These are phyloP conservation scores for Machimus rusticus DNA, from an alignment of 2,888 invertebrate genomes.

Conservation along the genomic window DNA sequence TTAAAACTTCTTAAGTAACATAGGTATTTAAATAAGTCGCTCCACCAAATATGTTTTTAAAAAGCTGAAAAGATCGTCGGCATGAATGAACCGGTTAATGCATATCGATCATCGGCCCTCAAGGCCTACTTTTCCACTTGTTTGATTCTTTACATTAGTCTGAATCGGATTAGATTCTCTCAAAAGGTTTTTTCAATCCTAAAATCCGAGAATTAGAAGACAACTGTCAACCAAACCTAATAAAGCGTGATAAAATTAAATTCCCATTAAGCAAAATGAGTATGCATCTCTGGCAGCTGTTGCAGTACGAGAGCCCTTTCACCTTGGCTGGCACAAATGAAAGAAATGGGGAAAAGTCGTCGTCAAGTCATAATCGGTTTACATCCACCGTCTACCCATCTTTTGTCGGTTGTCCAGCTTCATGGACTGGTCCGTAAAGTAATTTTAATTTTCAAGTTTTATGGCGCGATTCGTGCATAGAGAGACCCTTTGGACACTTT, in stretches of 20 bases:
- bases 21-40: background rate
- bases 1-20: background rate
- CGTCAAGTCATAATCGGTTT: background rate
- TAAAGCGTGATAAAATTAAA: background rate
- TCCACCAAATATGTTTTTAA: background rate
- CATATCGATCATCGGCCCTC: background rate
- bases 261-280: background rate
- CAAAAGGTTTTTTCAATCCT: background rate
- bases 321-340: background rate
- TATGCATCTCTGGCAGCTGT: background rate
- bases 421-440: background rate
- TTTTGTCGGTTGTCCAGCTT: background rate
- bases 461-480: background rate
- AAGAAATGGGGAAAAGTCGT: background rate
- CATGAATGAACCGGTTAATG: background rate
- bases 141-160: background rate
- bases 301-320: background rate
- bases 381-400: background rate
- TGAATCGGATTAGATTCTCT: background rate
- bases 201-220: background rate
- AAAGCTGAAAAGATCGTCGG: background rate
- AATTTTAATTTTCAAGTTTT: background rate
- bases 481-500: background rate
- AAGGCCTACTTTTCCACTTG: background rate
- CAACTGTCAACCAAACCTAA: background rate